These are phyloP conservation scores for Thermophis baileyi DNA, from an alignment of 2,113 vertebrate species.

Conservation along the genomic window DNA sequence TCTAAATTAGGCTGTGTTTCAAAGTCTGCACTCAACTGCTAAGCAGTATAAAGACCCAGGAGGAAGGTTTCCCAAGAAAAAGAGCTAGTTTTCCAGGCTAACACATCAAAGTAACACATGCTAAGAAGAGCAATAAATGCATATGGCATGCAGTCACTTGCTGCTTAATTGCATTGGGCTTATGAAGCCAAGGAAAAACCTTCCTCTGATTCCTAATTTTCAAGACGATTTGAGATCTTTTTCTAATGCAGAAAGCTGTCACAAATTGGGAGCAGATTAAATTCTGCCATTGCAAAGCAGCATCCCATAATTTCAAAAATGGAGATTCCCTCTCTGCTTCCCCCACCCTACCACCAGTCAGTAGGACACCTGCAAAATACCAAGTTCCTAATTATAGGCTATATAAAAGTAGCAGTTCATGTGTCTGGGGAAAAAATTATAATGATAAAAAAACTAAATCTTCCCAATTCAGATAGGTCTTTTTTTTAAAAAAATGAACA, in stretches of 20 bases:
- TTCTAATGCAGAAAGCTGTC: constrained; percentile 66
- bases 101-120: constrained; percentile 87
- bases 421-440: constrained; percentile 49
- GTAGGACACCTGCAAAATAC: constrained; percentile 59
- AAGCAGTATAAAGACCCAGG: constrained; percentile 90
- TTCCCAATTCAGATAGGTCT: constrained; percentile 47
- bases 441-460: constrained; percentile 50
- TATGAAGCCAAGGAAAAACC: constrained; percentile 71
- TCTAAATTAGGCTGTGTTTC: constrained; percentile 87
- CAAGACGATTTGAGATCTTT: constrained; percentile 66
- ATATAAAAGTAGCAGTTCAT: constrained; percentile 51
- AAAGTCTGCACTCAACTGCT: constrained; percentile 92
- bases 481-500: constrained; percentile 23
- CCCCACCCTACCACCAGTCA: constrained; percentile 13
- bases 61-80: constrained; percentile 85
- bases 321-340: constrained; percentile 41
- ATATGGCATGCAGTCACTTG: constrained; percentile 78
- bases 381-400: constrained; percentile 55
- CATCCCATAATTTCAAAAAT: constrained; percentile 70
- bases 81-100: constrained; percentile 78
- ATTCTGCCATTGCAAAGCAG: constrained; percentile 62
- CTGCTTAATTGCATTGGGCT: constrained; percentile 78
- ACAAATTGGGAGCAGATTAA: constrained; percentile 77
- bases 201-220: constrained; percentile 72
- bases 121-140: constrained; percentile 80